phyloP scores from a whole-genome alignment of 2,797 vertebrate species.

The Emys orbicularis region DNA sequence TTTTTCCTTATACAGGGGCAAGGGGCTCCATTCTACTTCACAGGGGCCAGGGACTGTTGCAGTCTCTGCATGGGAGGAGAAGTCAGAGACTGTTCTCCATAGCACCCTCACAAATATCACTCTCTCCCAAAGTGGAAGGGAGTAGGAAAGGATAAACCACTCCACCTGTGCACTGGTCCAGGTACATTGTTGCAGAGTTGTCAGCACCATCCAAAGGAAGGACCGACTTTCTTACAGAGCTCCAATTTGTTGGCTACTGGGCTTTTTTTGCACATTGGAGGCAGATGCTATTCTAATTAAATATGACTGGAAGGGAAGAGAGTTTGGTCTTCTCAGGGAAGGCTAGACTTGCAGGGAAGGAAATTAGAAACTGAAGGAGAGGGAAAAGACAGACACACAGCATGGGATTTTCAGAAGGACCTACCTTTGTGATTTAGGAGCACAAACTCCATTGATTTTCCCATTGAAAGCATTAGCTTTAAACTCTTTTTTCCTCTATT shows the following conservation, averaged over 20 bases:
- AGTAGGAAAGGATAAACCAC: rapidly evolving
- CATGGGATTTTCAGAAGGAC: constrained; percentile 42
- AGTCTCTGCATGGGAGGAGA: rapidly evolving
- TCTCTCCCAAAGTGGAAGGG: not conserved
- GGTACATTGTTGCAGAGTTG: rapidly evolving
- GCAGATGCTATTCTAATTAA: not conserved
- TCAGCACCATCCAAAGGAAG: not conserved
- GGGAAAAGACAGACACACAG: constrained; percentile 27
- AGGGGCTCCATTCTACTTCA: rapidly evolving
- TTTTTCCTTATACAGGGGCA: not conserved
- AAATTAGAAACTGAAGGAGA: constrained; percentile 32
- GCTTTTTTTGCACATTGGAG: not conserved
- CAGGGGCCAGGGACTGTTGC: rapidly evolving
- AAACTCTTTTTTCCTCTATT: constrained; percentile 14
- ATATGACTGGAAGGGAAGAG: constrained; percentile 30
- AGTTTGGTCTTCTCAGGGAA: constrained; percentile 6
- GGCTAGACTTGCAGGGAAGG: not conserved
- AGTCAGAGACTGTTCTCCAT: not conserved
- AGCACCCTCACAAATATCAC: rapidly evolving
- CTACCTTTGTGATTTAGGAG: constrained; percentile 23
- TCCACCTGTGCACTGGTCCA: rapidly evolving
- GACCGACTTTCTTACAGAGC: not conserved
- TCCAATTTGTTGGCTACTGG: not conserved
- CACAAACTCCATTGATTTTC: constrained; percentile 34
- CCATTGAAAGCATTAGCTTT: constrained; percentile 20